Evolutionary conservation across 37 sponge, comb jelly and placozoan species (phyloP), one percentile per base, ranked within the genome.

Genomic region (Beroe forskalii): DNA sequence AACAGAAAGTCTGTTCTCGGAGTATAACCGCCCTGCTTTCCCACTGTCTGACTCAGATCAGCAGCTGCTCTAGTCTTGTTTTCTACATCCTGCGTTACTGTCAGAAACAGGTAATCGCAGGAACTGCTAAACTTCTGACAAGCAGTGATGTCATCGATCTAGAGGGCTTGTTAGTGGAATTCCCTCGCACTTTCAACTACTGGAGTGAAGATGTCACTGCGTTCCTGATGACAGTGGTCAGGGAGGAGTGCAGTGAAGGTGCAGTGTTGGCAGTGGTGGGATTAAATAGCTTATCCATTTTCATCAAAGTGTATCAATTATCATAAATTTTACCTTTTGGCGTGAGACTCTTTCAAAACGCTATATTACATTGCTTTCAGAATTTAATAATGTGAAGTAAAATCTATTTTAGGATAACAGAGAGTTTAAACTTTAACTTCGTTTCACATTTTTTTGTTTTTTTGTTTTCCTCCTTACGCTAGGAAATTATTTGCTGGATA

Each of bases 151-250:
- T 19, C 27, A 17, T 20, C 4, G 6, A 36, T 33, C 35, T 35
- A 36, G 72, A 69, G 1, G 32, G 32, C 1, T 14, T 69, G 1
- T 69, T 69, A 17, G 12, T 1, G 28, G 72, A 37, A 14, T 35
- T 69, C 20, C 1, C 72, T 69, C n/a, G n/a, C n/a, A 37, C 12
- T 32, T 69, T 69, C 17, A 35, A 3, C 19, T 36, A 33, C 19
- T 69, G 72, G 72, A 69, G 19, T 36, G 72, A 69, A 36, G 38
- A 69, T 37, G 32, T 69, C 35, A 69, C 72, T 1, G 39, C 38
- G 19, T 69, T 69, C 38, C 38, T 69, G 19, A 37, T 2, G 9
- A 32, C 38, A 6, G 38, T 35, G 2, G 66, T 63, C 3, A 63
- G 25, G 25, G 66, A 63, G 23, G 25, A 6, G 25, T 63, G 66